Percentiles rank a stretch among this genome's conserved stretches.
phyloP scores from a whole-genome alignment of 2,888 invertebrate species.

The Cephus nigrinus region DNA sequence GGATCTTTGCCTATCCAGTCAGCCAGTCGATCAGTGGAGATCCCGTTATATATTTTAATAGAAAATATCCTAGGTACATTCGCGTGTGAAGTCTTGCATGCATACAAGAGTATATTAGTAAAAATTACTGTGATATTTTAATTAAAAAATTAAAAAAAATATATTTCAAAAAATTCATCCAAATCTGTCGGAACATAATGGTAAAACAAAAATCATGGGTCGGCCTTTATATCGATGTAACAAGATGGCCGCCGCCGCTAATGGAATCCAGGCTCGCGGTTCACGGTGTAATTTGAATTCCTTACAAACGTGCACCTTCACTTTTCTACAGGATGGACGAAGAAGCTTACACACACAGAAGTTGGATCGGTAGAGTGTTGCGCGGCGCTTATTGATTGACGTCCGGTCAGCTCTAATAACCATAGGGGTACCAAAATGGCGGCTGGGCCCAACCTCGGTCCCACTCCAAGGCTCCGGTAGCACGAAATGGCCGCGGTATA shows the following conservation, averaged over 20 bases:
- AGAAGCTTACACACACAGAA: background rate
- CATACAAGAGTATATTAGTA: background rate
- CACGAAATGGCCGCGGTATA: constrained; percentile 4
- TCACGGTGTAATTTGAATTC: constrained; percentile 12
- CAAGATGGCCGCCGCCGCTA: constrained; percentile 10
- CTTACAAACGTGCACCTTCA: constrained; percentile 4
- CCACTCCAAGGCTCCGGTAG: background rate
- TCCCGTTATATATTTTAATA: background rate
- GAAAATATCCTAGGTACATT: background rate
- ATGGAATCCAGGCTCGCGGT: background rate
- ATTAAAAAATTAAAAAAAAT: background rate
- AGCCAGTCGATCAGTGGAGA: background rate
- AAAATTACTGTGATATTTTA: background rate
- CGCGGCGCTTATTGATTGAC: constrained; percentile 10
- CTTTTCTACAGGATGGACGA: constrained; percentile 4
- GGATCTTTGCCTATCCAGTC: background rate
- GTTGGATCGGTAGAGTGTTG: background rate
- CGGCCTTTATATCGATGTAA: background rate
- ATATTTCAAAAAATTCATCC: background rate
- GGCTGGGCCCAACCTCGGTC: constrained; percentile 4
- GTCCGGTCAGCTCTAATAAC: constrained; percentile 12
- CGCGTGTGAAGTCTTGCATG: background rate
- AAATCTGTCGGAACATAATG: background rate
- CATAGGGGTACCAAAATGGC: constrained; percentile 13
- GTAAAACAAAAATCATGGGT: background rate